Evolutionary conservation across 2,888 invertebrate genomes (phyloP).

Genomic region (Torymus auratus): DNA sequence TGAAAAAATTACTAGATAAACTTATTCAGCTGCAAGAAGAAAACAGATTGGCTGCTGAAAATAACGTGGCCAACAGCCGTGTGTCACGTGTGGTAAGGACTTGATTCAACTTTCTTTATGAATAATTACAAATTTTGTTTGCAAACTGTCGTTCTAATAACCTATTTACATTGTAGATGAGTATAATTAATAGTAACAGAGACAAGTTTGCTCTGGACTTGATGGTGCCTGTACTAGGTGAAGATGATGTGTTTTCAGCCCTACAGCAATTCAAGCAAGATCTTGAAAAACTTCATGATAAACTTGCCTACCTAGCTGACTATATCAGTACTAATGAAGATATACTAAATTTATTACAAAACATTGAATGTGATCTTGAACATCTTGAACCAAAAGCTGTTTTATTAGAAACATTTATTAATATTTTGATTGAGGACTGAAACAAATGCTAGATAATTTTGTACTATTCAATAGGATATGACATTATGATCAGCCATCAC

Average conservation of each 20-base stretch:
- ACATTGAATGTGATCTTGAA: conserved; percentile 26
- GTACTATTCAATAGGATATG: neutral
- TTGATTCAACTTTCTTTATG: no score
- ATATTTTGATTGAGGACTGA: conserved; percentile 34
- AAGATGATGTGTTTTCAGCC: conserved; percentile 29
- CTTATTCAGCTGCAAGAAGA: conserved; percentile 30
- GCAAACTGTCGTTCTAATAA: no score
- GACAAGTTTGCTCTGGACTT: conserved; percentile 12
- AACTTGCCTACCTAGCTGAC: conserved; percentile 27
- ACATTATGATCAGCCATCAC: neutral
- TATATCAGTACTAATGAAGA: conserved; percentile 6
- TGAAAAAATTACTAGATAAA: conserved; percentile 24
- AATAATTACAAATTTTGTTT: no score
- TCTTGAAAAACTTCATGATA: conserved; percentile 31
- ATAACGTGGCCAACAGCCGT: conserved; percentile 1
- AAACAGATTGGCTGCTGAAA: conserved; percentile 15
- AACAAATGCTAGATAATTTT: neutral
- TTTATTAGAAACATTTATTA: conserved; percentile 31
- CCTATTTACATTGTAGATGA: conserved; percentile 21
- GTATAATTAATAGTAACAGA: conserved; percentile 34
- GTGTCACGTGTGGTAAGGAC: conserved; percentile 4
- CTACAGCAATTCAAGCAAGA: conserved; percentile 28
- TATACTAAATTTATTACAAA: conserved; percentile 22
- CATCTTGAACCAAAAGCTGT: conserved; percentile 37
- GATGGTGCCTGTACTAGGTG: conserved; percentile 11